Conservation (phyloP, 2,797 vertebrate species). For the Artibeus lituratus region DNA sequence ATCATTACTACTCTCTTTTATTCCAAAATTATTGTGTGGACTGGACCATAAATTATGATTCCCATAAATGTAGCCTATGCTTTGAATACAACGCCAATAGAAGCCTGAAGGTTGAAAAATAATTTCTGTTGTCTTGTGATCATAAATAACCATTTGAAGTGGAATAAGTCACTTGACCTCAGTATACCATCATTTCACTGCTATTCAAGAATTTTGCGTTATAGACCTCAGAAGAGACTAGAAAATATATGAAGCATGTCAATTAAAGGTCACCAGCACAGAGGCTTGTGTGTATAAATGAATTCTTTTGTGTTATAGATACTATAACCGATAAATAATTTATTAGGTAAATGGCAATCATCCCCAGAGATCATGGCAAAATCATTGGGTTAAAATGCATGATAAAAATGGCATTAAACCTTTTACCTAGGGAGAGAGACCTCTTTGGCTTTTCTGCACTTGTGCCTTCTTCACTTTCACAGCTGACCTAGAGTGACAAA, state of each 20-base stretch:
- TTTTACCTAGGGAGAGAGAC: slow-evolving; percentile 28
- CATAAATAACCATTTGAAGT: neutral
- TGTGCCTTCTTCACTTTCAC: slow-evolving; percentile 31
- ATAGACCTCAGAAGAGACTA: neutral
- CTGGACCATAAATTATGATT: neutral
- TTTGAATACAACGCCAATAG: neutral
- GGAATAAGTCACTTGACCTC: neutral
- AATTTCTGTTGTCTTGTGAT: neutral
- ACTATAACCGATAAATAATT: slow-evolving; percentile 42
- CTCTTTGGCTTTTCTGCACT: slow-evolving; percentile 17
- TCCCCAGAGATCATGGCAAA: slow-evolving; percentile 46
- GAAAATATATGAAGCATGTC: neutral
- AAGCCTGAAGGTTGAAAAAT: neutral
- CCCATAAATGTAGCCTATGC: neutral
- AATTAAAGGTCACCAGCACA: neutral
- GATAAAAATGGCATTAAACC: slow-evolving; percentile 45
- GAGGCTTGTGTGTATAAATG: neutral
- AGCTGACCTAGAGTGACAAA: neutral
- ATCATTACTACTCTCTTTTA: neutral
- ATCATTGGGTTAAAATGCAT: slow-evolving; percentile 48
- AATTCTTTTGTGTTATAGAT: neutral
- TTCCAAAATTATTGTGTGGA: neutral
- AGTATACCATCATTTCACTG: neutral
- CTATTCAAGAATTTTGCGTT: neutral
- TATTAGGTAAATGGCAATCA: slow-evolving; percentile 57